A percentile compares a stretch with the other conserved stretches of the same genome.
These are phyloP conservation scores for Cercopithecus mona DNA, from an alignment of 2,113 vertebrate genomes.

Conservation along the genomic window DNA sequence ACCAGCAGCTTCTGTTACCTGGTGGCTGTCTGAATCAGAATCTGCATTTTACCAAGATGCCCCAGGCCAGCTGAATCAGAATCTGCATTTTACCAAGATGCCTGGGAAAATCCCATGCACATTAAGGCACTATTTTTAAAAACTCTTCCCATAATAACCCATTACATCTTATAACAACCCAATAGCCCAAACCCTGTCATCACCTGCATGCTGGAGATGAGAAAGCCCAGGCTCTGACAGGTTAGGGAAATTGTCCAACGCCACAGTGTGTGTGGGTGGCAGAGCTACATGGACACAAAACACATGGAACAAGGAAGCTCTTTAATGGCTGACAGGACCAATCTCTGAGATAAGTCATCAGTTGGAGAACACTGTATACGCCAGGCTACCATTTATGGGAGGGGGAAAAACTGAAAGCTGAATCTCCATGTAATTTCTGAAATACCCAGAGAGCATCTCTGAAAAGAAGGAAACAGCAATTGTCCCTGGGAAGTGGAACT, in stretches of 20 bases:
- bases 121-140: not conserved
- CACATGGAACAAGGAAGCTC: not conserved
- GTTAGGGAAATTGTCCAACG: not conserved
- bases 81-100: not conserved
- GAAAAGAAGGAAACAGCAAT: not conserved
- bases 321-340: rapidly evolving
- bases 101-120: not conserved
- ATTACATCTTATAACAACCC: not conserved
- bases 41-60: not conserved
- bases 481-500: not conserved
- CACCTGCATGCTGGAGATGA: not conserved
- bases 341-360: rapidly evolving
- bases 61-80: not conserved
- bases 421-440: not conserved
- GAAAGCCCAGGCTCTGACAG: too few species aligned
- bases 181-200: not conserved
- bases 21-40: not conserved
- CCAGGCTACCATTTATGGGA: not conserved
- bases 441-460: not conserved
- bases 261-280: rapidly evolving
- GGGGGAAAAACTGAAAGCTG: not conserved
- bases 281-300: too few species aligned
- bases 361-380: not conserved
- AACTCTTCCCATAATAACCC: not conserved
- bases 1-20: not conserved